Evolutionary conservation across 2,888 invertebrate species (phyloP).

Genomic region (Chrysomela aeneicollis): DNA sequence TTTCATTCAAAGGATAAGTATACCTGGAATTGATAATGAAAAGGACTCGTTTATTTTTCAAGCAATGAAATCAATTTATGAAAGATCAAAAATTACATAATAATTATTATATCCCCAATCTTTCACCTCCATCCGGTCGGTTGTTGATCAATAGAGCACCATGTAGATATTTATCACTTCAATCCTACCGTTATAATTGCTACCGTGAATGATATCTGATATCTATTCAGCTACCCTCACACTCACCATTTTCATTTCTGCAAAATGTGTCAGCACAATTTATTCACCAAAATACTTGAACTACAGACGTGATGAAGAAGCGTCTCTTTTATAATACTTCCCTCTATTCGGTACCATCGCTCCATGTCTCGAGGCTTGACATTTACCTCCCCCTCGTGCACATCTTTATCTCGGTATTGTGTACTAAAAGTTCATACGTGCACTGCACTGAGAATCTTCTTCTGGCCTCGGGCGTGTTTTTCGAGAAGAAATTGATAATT

Average conservation of each 20-base stretch:
- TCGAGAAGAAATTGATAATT: conserved; percentile 20
- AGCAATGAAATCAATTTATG: too few relatives aligned
- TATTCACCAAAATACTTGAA: conserved; percentile 37
- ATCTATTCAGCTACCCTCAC: too few relatives aligned
- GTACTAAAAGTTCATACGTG: conserved; percentile 44
- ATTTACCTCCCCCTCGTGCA: conserved; percentile 49
- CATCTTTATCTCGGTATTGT: conserved; percentile 49
- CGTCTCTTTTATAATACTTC: conserved; percentile 44
- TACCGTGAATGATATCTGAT: too few relatives aligned
- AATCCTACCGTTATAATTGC: too few relatives aligned
- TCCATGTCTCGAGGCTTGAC: conserved; percentile 43
- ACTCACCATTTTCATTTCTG: conserved; percentile 48
- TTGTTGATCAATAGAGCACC: too few relatives aligned
- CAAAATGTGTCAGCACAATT: conserved; percentile 20
- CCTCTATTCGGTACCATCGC: conserved; percentile 40
- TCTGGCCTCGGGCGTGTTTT: conserved; percentile 12
- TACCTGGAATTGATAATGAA: too few relatives aligned
- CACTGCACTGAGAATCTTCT: conserved; percentile 26
- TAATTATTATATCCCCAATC: too few relatives aligned
- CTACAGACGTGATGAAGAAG: conserved; percentile 41
- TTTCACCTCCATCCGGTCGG: too few relatives aligned
- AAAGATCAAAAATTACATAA: too few relatives aligned
- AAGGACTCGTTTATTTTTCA: too few relatives aligned
- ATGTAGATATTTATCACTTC: too few relatives aligned
- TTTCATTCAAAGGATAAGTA: too few relatives aligned